Conservation (phyloP, 2,888 invertebrate species). For the Himalopsyche kuldschensis region DNA sequence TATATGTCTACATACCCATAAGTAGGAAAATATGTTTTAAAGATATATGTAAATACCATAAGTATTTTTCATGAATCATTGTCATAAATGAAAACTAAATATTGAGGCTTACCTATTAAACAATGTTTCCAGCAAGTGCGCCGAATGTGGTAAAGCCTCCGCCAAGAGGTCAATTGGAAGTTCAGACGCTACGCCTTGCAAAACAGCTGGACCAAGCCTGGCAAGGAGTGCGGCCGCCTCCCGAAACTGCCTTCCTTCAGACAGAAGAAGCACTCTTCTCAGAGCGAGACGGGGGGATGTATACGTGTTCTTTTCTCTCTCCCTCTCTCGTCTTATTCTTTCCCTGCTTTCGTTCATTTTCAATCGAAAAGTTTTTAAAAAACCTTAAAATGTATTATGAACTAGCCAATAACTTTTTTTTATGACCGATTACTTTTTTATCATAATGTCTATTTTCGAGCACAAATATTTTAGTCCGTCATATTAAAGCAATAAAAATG, state of each 20-base stretch:
- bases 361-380: neutral
- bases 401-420: neutral
- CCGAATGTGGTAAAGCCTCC: conserved; percentile 87
- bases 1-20: no score
- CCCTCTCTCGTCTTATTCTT: conserved; percentile 68
- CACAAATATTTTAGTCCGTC: no score
- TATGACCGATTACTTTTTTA: no score
- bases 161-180: conserved; percentile 84
- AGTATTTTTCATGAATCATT: neutral
- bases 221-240: conserved; percentile 86
- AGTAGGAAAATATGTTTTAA: neutral
- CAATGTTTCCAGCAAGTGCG: conserved; percentile 83
- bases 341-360: conserved; percentile 73
- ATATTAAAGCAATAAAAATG: no score
- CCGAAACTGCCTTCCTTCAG: conserved; percentile 86
- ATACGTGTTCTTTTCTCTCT: conserved; percentile 61
- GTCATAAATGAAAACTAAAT: neutral
- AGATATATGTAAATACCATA: no score
- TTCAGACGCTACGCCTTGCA: conserved; percentile 75
- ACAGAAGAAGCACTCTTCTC: conserved; percentile 73
- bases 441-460: no score
- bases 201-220: conserved; percentile 76
- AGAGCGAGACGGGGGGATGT: conserved; percentile 70
- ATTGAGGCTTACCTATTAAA: conserved; percentile 63
- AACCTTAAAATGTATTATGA: neutral